Percentiles rank a stretch among this genome's conserved stretches.
Evolutionary conservation across 2,888 invertebrate genomes (phyloP).

Genomic region (Amblyjoppa fuscipennis): DNA sequence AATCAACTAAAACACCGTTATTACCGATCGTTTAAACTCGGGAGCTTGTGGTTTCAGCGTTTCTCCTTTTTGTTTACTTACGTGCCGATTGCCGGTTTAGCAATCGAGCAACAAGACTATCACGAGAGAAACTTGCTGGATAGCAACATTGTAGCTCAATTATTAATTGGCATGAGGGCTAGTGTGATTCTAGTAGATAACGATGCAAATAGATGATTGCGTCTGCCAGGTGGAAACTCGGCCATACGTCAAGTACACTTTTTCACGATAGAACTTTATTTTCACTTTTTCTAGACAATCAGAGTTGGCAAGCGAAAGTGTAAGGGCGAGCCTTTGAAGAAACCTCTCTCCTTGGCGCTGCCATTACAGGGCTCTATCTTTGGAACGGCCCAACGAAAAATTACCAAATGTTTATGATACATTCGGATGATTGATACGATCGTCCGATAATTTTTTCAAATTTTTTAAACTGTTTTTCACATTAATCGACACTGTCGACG

Average conservation of each 20-base stretch:
- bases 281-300: not conserved
- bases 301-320: not conserved
- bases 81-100: not conserved
- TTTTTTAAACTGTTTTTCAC: not conserved
- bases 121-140: not conserved
- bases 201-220: not conserved
- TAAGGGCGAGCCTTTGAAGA: not conserved
- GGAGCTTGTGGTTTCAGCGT: slow-evolving; percentile 36
- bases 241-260: not conserved
- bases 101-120: not conserved
- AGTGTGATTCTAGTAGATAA: not conserved
- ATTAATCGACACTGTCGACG: not conserved
- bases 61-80: slow-evolving; percentile 17
- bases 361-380: not conserved
- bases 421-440: not conserved
- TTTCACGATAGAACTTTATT: not conserved
- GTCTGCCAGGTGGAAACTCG: not conserved
- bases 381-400: not conserved
- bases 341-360: not conserved
- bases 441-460: not conserved
- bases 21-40: slow-evolving; percentile 40
- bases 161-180: slow-evolving; percentile 41
- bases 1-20: slow-evolving; percentile 61
- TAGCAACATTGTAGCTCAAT: not conserved
- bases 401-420: not conserved